Evolutionary conservation across 2,113 vertebrate genomes (phyloP).

Genomic region (Mola mola): DNA sequence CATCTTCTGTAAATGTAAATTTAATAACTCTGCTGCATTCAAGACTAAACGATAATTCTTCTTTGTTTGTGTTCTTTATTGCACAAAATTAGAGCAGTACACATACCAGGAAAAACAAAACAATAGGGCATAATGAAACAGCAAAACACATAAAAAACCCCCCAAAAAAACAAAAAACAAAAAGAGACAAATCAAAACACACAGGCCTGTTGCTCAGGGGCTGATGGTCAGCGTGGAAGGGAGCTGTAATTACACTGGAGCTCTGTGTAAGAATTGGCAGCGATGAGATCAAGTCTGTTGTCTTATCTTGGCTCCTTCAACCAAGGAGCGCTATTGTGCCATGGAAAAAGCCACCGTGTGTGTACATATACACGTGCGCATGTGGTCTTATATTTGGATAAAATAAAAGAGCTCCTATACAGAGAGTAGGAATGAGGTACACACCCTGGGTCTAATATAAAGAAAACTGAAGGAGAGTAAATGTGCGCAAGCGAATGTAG

Average conservation of each 20-base stretch:
- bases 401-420: constrained; percentile 11
- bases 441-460: constrained; percentile 22
- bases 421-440: constrained; percentile 8
- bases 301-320: constrained; percentile 52
- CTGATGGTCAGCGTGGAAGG: constrained; percentile 12
- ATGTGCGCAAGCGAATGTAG: constrained; percentile 17
- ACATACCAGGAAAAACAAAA: constrained; percentile 1
- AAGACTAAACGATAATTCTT: not conserved
- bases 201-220: not conserved
- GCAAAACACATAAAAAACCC: constrained; percentile 7
- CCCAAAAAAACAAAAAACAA: no score
- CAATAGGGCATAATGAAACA: not conserved
- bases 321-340: constrained; percentile 28
- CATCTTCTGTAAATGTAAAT: no score
- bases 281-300: constrained; percentile 46
- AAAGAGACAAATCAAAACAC: not conserved
- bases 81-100: not conserved
- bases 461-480: constrained; percentile 24
- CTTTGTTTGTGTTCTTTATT: not conserved
- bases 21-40: no score
- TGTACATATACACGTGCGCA: not conserved
- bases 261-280: constrained; percentile 28
- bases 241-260: constrained; percentile 53
- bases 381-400: constrained; percentile 30
- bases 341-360: constrained; percentile 7